A percentile compares a stretch with the other conserved stretches of the same genome.
Evolutionary conservation across 2,113 vertebrate genomes (phyloP).

Genomic region (Gallinago media): DNA sequence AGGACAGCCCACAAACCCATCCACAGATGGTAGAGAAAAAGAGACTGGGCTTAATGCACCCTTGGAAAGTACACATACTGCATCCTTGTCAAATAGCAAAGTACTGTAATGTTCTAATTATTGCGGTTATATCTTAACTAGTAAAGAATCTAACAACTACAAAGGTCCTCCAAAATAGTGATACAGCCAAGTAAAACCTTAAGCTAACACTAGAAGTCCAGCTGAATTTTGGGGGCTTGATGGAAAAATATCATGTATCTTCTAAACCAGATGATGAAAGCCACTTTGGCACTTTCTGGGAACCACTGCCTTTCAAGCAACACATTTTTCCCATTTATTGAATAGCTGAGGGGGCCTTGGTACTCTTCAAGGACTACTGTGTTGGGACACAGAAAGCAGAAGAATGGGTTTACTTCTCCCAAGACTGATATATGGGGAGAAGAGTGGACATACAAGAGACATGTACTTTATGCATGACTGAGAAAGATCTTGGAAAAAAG

Average conservation of each 20-base stretch:
- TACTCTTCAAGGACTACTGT: background rate
- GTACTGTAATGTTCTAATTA: background rate
- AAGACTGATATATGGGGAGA: background rate
- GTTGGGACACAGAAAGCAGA: background rate
- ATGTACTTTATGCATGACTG: background rate
- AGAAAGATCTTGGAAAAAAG: background rate
- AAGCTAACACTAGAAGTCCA: background rate
- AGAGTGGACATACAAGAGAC: background rate
- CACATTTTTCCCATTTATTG: background rate
- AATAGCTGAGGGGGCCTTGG: background rate
- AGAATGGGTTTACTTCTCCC: background rate
- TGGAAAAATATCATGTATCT: background rate
- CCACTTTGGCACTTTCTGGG: background rate
- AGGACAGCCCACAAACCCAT: background rate
- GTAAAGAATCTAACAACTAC: background rate
- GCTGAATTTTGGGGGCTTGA: background rate
- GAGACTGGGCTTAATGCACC: background rate
- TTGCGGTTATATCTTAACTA: background rate
- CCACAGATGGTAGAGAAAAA: background rate
- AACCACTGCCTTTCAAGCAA: background rate
- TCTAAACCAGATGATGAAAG: background rate
- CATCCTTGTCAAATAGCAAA: background rate
- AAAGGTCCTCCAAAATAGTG: background rate
- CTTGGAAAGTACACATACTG: background rate
- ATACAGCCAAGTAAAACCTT: background rate